Evolutionary conservation across 2,113 vertebrate species (phyloP).

Genomic region (Bufo bufo): DNA sequence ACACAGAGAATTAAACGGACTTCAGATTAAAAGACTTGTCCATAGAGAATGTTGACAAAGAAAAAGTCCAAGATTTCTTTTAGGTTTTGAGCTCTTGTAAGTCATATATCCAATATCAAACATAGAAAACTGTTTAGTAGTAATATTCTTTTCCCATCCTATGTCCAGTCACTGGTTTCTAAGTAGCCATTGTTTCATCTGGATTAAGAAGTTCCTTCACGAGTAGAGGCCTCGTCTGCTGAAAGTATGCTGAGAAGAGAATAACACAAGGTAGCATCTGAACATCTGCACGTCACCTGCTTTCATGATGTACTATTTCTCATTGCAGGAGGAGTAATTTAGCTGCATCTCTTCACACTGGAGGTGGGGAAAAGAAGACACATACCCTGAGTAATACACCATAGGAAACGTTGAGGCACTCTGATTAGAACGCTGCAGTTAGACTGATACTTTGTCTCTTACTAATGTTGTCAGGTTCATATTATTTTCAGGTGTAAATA

Average conservation of each 20-base stretch:
- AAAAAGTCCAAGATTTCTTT: neutral
- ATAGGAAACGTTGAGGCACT: neutral
- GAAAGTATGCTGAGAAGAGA: neutral
- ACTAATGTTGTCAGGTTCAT: neutral
- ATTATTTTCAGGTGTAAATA: neutral
- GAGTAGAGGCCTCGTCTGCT: neutral
- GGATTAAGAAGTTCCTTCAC: neutral
- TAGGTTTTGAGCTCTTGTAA: neutral
- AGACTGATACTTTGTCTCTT: neutral
- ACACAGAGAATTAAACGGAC: neutral
- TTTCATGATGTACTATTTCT: neutral
- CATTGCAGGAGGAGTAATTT: neutral
- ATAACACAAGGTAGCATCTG: neutral
- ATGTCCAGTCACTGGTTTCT: neutral
- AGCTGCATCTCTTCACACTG: neutral
- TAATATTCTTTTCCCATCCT: neutral
- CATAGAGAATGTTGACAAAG: neutral
- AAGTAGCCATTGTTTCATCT: neutral
- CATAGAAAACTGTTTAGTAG: neutral
- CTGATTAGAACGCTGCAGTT: neutral
- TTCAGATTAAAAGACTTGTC: neutral
- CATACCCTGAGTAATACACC: neutral
- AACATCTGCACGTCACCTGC: neutral
- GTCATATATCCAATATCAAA: neutral
- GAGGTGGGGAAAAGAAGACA: slow-evolving; percentile 15